Conservation (phyloP, 2,113 vertebrate species). For the Nibea coibor region DNA sequence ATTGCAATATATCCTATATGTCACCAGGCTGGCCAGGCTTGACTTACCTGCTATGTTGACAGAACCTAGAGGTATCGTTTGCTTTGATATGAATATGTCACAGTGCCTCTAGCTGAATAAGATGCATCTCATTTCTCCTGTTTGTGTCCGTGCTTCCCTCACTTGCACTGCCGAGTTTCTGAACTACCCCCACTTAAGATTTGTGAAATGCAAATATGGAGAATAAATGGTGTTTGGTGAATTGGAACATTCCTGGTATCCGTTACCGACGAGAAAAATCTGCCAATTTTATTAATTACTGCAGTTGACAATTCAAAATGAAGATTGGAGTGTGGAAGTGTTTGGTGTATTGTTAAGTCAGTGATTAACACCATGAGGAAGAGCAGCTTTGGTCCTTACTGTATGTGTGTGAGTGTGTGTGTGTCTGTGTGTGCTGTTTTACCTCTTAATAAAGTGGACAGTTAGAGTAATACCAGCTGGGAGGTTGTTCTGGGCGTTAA, state of each 20-base stretch:
- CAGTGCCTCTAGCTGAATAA: neutral
- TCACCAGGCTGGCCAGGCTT: neutral
- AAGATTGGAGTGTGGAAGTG: neutral
- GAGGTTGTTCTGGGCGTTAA: conserved; percentile 2
- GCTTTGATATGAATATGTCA: conserved; percentile 10
- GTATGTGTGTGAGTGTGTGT: neutral
- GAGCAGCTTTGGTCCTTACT: neutral
- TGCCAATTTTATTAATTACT: neutral
- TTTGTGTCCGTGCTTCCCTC: neutral
- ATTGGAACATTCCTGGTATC: neutral
- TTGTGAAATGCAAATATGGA: neutral
- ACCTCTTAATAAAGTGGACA: neutral
- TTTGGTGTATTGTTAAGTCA: neutral
- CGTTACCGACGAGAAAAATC: neutral
- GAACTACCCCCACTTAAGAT: neutral
- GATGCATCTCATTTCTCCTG: neutral
- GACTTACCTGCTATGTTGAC: neutral
- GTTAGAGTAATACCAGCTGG: neutral
- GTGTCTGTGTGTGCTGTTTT: neutral
- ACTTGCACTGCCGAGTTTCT: neutral
- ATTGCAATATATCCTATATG: neutral
- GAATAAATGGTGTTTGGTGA: neutral
- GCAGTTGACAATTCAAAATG: neutral
- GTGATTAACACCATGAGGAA: neutral
- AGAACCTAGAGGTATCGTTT: neutral